Conservation (phyloP, 2,888 invertebrate species). For the Folsomia candida region DNA sequence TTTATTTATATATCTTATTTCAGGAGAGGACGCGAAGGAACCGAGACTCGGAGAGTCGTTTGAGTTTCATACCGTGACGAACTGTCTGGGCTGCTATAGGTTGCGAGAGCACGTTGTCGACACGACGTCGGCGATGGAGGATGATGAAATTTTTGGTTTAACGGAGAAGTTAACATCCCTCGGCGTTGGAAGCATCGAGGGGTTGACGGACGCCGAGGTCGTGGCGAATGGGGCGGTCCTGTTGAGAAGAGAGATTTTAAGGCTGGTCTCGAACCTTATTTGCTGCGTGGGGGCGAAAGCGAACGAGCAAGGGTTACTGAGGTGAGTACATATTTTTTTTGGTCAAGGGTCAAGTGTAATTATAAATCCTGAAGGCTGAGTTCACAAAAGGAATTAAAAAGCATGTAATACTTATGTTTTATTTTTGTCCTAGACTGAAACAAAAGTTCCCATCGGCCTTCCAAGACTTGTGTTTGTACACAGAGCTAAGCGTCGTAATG, state of each 20-base stretch:
- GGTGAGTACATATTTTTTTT: too few species aligned
- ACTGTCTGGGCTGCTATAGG: conserved; percentile 48
- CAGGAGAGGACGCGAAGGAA: too few species aligned
- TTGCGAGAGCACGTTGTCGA: conserved; percentile 11
- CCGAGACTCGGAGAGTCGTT: conserved; percentile 25
- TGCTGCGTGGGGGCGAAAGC: conserved; percentile 77
- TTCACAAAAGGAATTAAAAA: too few species aligned
- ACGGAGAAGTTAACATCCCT: neutral
- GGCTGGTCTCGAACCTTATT: conserved; percentile 70
- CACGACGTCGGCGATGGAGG: neutral
- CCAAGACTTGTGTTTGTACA: conserved; percentile 85
- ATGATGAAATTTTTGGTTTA: neutral
- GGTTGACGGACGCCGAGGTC: neutral
- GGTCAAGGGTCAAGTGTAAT: too few species aligned
- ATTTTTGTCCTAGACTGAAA: conserved; percentile 55
- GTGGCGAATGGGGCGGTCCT: neutral
- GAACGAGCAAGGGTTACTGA: conserved; percentile 75
- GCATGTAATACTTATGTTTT: too few species aligned
- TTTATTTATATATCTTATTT: too few species aligned
- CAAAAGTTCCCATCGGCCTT: conserved; percentile 60
- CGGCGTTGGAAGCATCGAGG: neutral
- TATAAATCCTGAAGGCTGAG: too few species aligned
- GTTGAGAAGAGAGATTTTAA: conserved; percentile 63
- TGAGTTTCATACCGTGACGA: conserved; percentile 39
- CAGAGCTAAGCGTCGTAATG: conserved; percentile 79